phyloP scores from a whole-genome alignment of 2,113 vertebrate genomes.

The Origma solitaria region DNA sequence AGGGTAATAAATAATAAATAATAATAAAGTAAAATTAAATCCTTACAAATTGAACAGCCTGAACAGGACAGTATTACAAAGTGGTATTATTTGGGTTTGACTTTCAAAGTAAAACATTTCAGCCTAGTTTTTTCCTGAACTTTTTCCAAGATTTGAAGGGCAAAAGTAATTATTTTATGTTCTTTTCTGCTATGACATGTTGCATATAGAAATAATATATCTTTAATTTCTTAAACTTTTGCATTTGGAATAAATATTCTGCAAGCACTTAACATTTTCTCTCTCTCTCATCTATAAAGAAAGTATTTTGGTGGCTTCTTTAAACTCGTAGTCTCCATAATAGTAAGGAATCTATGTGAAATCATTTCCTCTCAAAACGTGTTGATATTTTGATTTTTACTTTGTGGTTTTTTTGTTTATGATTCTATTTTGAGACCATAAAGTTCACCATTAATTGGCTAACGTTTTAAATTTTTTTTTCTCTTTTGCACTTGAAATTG shows the following conservation, averaged over 20 bases:
- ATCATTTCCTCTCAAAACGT: not conserved
- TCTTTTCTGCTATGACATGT: not conserved
- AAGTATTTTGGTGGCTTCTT: not conserved
- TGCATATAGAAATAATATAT: not conserved
- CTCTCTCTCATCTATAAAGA: not conserved
- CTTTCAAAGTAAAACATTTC: not conserved
- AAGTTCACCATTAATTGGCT: not conserved
- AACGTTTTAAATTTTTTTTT: not conserved
- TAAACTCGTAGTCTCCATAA: fast-evolving
- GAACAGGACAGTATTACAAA: not conserved
- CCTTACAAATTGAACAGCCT: not conserved
- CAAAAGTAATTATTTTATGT: not conserved
- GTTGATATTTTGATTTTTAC: not conserved
- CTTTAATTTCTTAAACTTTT: not conserved
- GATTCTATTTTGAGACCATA: not conserved
- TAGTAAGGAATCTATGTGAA: not conserved
- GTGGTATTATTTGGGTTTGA: not conserved
- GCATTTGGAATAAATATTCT: not conserved
- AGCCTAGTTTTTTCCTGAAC: not conserved
- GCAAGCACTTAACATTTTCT: not conserved
- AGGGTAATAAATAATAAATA: no score
- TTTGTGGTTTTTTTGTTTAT: not conserved
- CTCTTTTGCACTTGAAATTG: not conserved
- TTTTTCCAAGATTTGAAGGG: not conserved
- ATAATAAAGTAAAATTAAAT: not conserved